Base-by-base conservation (phyloP, 2,888 invertebrate genomes). In the Desoria tigrina region DNA sequence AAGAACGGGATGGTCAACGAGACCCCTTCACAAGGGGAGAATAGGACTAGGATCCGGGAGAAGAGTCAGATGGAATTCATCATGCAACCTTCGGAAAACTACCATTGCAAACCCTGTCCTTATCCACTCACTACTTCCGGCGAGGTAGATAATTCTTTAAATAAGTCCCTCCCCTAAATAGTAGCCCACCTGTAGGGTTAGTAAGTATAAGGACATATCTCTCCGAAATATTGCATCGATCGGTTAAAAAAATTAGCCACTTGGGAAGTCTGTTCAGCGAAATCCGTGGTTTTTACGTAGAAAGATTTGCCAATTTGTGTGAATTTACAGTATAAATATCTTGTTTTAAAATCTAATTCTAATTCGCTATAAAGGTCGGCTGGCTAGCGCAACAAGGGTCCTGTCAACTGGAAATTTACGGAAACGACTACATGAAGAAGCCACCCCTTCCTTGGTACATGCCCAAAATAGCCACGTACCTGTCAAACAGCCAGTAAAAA, bases 341-440 rank as follows among this genome's bases (percentile, higher is more conserved):
- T n/a, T n/a, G n/a, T n/a, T n/a, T n/a, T n/a, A n/a, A n/a, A n/a
- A n/a, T n/a, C n/a, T n/a, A n/a, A n/a, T n/a, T n/a, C n/a, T n/a
- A n/a, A n/a, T n/a, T n/a, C n/a, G n/a, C n/a, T n/a, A n/a, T n/a
- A 54, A 23, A 74, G 73, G 50, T 72, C 24, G 74, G 74, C 16
- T 74, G 74, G 74, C 61, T 74, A 4, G 72, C 60, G 6, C 70
- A 72, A 42, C 69, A 69, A 28, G 61, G 58, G 26, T 63, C 63
- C 37, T 74, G 74, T 32, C 66, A 70, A 49, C 63, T 74, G 56
- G 74, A 74, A 58, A 72, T 72, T n/a, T 74, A 72, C 39, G 63
- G 62, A 11, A 72, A 67, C 57, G 63, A 66, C 27, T 74, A 60
- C 63, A 72, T 70, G 68, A 65, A 70, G 28, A 68, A 67, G 37